phyloP scores from a whole-genome alignment of 2,797 vertebrate genomes.

The Heliangelus exortis region DNA sequence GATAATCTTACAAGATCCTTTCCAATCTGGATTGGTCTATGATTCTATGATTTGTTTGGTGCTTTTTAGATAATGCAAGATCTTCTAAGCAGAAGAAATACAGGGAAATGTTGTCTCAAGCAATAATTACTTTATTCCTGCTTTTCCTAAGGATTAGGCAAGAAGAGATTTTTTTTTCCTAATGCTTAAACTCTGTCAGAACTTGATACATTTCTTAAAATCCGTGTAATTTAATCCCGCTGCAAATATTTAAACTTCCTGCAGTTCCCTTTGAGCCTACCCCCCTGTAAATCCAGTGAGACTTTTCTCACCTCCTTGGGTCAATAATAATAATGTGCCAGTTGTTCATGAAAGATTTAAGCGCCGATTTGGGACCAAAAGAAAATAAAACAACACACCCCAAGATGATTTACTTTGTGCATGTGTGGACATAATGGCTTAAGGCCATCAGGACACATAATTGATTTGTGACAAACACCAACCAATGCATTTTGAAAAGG shows the following conservation, averaged over 20 bases:
- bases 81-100: not conserved
- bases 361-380: not conserved
- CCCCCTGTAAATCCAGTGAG: not conserved
- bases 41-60: not conserved
- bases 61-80: not conserved
- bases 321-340: not conserved
- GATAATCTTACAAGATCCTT: not conserved
- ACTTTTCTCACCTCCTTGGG: not conserved
- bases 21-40: not conserved
- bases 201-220: not conserved
- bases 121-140: not conserved
- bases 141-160: not conserved
- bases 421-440: not conserved
- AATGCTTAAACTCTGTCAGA: not conserved
- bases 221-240: not conserved
- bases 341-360: not conserved
- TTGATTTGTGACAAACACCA: not conserved
- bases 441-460: not conserved
- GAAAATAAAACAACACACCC: not conserved
- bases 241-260: not conserved
- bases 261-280: not conserved
- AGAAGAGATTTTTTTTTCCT: not conserved
- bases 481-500: not conserved
- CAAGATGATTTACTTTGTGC: not conserved
- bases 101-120: not conserved